Evolutionary conservation across 37 sponge, comb jelly and placozoan genomes (phyloP).

Genomic region (Aphrocallistes beatrix): DNA sequence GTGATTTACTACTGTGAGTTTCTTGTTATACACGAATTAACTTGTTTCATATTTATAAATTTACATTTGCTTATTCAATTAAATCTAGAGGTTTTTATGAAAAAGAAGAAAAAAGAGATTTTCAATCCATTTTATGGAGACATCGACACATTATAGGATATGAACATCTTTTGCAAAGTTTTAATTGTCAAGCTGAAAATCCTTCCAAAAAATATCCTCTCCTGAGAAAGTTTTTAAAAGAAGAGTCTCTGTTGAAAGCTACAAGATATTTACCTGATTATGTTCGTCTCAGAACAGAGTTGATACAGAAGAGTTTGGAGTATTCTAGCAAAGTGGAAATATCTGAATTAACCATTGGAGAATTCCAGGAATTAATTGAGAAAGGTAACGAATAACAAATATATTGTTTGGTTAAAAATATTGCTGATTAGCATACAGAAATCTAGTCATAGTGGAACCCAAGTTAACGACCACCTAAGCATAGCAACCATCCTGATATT

Average conservation of each 20-base stretch:
- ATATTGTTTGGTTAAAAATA: no score
- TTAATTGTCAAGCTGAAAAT: background rate
- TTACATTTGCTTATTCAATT: background rate
- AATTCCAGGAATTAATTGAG: background rate
- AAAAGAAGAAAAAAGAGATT: background rate
- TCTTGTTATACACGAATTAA: no score
- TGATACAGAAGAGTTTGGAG: background rate
- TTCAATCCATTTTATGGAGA: background rate
- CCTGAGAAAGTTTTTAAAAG: background rate
- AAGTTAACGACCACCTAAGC: no score
- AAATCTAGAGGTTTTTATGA: background rate
- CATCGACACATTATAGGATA: background rate
- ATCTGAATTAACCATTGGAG: background rate
- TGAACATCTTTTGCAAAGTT: background rate
- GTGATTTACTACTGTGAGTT: background rate
- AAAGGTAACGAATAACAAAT: no score
- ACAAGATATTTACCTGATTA: background rate
- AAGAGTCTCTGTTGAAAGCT: background rate
- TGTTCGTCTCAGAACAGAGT: background rate
- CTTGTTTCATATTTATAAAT: no score
- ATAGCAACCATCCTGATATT: no score
- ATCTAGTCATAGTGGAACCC: no score
- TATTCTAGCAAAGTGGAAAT: background rate
- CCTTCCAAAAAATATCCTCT: background rate
- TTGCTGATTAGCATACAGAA: no score